Evolutionary conservation across 2,113 vertebrate species (phyloP), one percentile per base, ranked within the genome.

Genomic region (Entomyzon cyanotis): DNA sequence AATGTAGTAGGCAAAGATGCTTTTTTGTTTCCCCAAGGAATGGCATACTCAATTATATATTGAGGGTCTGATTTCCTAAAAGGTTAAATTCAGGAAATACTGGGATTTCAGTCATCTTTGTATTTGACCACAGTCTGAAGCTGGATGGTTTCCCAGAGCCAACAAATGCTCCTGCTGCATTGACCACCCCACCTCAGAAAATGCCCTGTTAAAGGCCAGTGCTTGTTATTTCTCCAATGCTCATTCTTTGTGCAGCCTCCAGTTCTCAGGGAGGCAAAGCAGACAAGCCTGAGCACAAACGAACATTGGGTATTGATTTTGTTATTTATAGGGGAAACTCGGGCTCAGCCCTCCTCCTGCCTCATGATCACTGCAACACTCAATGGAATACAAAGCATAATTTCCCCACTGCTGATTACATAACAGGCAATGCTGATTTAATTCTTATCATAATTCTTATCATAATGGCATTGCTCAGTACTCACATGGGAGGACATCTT

Each of bases 11-110:
- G 46, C 27, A 64, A 83, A 30, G 55, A 80, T 35, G 31, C 9
- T 63, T 58, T 71, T 79, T 76, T 46, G 27, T 49, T 86, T 79
- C 88, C 79, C 86, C 10, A 12, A 28, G 58, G 91, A 92, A 73
- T 52, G 16, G 39, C 53, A 46, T 31, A 56, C 18, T 82, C 76
- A 86, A 24, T 77, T 79, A 84, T 44, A 60, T 8, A 53, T 13
- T 37, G 27, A 56, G 53, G 22, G 21, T n/a, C 71, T 84, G 79
- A 85, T 92, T 88, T 92, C 89, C 79, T 80, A 69, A 92, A 82
- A 80, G 59, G 42, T 76, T 84, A 86, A 89, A 62, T 77, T 74
- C 67, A 89, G 91, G 68, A 95, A 94, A 92, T 74, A 44, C 71
- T 65, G 63, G 80, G 55, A 90, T 94, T 94, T 86, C 71, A 69